Evolutionary conservation across 2,797 vertebrate species (phyloP), one percentile per base, ranked within the genome.

Genomic region (Crocodylus rhombifer): DNA sequence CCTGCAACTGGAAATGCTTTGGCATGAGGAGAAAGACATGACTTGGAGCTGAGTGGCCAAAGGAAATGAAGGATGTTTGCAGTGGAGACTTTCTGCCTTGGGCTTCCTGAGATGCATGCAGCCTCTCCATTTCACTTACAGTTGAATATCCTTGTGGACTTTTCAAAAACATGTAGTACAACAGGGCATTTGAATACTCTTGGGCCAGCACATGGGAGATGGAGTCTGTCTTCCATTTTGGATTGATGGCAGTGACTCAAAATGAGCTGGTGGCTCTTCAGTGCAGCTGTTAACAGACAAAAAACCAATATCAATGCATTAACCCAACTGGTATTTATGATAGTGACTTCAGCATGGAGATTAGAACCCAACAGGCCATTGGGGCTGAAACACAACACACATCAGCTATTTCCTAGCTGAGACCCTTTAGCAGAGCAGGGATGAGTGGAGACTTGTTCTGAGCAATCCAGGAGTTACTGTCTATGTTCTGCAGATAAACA

Each of bases 251-350:
- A 9, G 42, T 51, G 9, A 51, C 42, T 51, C 10, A 51, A 51
- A 51, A 51, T 7, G 62, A 64, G 26, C 26, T n/a, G 26, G 62
- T 5, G 57, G 71, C 12, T n/a, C 63, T 71, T 11, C 28, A 56
- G 62, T 12, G 9, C 2, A 1, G 10, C 36, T 36, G 16, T 20
- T 33, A 36, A 11, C 16, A 9, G n/a, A 17, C 67, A 20, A 69
- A n/a, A 33, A 11, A 11, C 7, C 67, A n/a, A 33, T 12, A 21
- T 36, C 30, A 69, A 5, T 16, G 21, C 11, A 36, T 1, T 5
- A 12, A 26, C 63, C 0, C 1, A 14, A 11, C 28, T 26, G 65
- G 3, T 6, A 77, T 4, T 5, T 1, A 1, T 1, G 10, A 23
- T 64, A 56, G 14, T 11, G 3, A 30, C 28, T 60, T 57, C 42